Evolutionary conservation across 23 tunicate genomes (phyloP), one percentile per base, ranked within the genome.

Genomic region (Styela plicata): DNA sequence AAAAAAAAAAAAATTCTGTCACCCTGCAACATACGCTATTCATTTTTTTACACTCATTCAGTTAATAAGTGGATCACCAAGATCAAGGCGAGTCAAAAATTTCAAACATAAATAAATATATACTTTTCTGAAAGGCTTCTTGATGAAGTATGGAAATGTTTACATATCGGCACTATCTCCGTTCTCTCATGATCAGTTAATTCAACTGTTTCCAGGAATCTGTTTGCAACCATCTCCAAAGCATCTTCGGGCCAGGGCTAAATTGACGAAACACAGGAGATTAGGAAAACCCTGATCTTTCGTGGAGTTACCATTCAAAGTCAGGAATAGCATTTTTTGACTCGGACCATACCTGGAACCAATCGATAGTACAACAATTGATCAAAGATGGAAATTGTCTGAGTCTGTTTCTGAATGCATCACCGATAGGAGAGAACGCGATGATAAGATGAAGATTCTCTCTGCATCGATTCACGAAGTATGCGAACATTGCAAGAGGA

Each of bases 201-300:
- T 61, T 95, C 99, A 29, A 95, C 80, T 13, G 71, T 74, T 74
- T 95, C 99, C 79, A 95, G 69, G 57, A 95, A 95, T 79, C 87
- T 86, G 78, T 95, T 95, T 3, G 99, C 99, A n/a, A 95, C 99
- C 67, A 90, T 82, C 63, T 95, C 99, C 77, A 95, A 73, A 21
- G 99, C 99, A 83, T 95, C 99, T 21, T 94, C 96, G 67, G 99
- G 99, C 99, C 99, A 95, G 0, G 99, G 96, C 98, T 91, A 83
- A 37, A 24, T 24, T 66, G 17, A 66, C 29, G 17, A 66, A 25
- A 66, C 31, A 44, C 7, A 44, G 13, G 7, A 44, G 13, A 44
- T 5, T 44, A 5, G 57, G 13, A 5, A 44, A 44, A 44, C 13
- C 13, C 13, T 44, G 57, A n/a, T n/a, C n/a, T n/a, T n/a, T n/a